These are phyloP conservation scores for Scaptomyza tumidula DNA, from an alignment of 2,888 invertebrate species.

Conservation along the genomic window DNA sequence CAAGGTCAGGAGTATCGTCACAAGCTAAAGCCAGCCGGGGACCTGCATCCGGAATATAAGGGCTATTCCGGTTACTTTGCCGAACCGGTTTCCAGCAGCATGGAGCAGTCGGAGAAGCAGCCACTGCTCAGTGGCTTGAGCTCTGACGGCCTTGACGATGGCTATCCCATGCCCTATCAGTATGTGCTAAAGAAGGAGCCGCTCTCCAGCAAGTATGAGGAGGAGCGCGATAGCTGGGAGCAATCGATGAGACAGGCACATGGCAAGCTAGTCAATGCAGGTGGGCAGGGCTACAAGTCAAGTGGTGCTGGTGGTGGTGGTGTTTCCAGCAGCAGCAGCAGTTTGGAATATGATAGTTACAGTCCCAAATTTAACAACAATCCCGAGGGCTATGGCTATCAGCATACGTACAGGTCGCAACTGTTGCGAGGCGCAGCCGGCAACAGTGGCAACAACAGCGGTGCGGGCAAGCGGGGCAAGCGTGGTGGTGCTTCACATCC, in stretches of 20 bases:
- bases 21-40: conserved; percentile 55
- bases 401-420: conserved; percentile 80
- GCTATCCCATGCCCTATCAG: conserved; percentile 82
- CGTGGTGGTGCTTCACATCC: conserved; percentile 70
- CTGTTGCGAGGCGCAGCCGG: conserved; percentile 52
- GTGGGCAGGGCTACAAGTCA: conserved; percentile 22
- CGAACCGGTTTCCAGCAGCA: conserved; percentile 68
- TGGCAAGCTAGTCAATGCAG: conserved; percentile 31
- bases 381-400: conserved; percentile 84
- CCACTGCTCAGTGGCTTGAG: conserved; percentile 30
- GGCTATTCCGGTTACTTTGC: conserved; percentile 82
- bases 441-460: conserved; percentile 11
- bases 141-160: conserved; percentile 70
- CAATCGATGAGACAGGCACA: conserved; percentile 55
- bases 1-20: conserved; percentile 65
- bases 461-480: conserved; percentile 74
- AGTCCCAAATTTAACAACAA: conserved; percentile 84
- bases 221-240: conserved; percentile 68
- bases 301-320: background rate
- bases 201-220: conserved; percentile 70
- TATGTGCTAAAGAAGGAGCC: conserved; percentile 81
- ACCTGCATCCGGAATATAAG: conserved; percentile 76
- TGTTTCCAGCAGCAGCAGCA: conserved; percentile 19
- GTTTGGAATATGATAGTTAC: conserved; percentile 82
- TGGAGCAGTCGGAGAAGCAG: conserved; percentile 56